These are phyloP conservation scores for Bacillus rossius DNA, from an alignment of 1,140 invertebrate species.

Conservation along the genomic window DNA sequence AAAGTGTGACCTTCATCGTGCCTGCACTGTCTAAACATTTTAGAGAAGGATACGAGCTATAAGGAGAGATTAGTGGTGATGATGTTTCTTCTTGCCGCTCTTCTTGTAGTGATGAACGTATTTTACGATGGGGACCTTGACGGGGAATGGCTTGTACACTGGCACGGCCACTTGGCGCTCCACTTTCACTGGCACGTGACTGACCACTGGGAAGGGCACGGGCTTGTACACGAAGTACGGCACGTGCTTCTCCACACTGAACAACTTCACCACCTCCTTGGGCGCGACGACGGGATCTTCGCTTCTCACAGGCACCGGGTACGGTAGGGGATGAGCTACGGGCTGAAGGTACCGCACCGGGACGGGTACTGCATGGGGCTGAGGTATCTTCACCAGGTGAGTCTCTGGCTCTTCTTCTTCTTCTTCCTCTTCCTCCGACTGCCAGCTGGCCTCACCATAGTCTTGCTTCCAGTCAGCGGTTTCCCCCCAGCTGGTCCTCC, in stretches of 20 bases:
- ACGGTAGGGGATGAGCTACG: constrained; percentile 3
- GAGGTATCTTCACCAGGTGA: constrained; percentile 2
- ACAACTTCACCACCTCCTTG: not conserved
- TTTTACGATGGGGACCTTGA: constrained; percentile 9
- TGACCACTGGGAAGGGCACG: constrained; percentile 7
- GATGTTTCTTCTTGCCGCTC: too few relatives aligned
- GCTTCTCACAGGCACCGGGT: constrained; percentile 1
- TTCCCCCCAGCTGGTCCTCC: not conserved
- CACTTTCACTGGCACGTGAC: not conserved
- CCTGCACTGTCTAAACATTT: too few relatives aligned
- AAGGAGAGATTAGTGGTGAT: too few relatives aligned
- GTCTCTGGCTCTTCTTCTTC: not conserved
- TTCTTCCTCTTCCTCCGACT: not conserved
- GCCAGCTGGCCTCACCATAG: not conserved
- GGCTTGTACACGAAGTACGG: constrained; percentile 2
- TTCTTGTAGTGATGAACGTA: constrained; percentile 6
- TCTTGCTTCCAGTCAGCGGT: not conserved
- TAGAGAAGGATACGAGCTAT: too few relatives aligned
- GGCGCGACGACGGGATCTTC: constrained; percentile 4
- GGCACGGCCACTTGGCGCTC: constrained; percentile 6
- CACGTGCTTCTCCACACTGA: constrained; percentile 9
- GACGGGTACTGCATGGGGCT: constrained; percentile 8
- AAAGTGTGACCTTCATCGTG: too few relatives aligned
- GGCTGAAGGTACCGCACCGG: constrained; percentile 3
- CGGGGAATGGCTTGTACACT: constrained; percentile 9